These are phyloP conservation scores for Hydrozoanthus gracilis DNA, from an alignment of 92 coral and sea anemone genomes.

Conservation along the genomic window DNA sequence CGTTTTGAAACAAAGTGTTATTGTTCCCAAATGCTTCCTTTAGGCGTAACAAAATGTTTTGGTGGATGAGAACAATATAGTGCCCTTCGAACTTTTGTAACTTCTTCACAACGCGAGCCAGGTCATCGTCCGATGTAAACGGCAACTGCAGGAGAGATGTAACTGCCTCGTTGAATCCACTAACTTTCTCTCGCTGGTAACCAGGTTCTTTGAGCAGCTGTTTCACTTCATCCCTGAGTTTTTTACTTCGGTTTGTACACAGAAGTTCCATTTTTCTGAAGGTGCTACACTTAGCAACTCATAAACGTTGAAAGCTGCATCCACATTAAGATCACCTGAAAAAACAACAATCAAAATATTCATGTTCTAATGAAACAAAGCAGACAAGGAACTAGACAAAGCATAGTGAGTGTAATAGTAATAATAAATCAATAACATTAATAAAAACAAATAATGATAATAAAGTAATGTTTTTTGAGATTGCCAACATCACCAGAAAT, in stretches of 20 bases:
- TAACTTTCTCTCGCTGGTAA: neutral
- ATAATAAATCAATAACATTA: too few species aligned
- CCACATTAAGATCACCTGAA: too few species aligned
- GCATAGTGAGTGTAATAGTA: too few species aligned
- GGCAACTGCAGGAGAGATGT: neutral
- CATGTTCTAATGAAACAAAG: too few species aligned
- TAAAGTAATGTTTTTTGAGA: too few species aligned
- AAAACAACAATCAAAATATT: too few species aligned
- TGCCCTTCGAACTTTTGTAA: constrained; percentile 1
- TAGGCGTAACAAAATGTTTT: neutral
- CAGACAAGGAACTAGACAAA: too few species aligned
- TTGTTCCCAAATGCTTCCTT: neutral
- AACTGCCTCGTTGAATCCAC: constrained; percentile 1
- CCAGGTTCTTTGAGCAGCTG: constrained; percentile 2
- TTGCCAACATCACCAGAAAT: too few species aligned
- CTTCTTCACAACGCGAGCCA: neutral
- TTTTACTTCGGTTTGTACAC: neutral
- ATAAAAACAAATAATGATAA: too few species aligned
- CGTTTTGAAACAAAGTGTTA: neutral
- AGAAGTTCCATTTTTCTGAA: too few species aligned
- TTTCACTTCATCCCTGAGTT: neutral
- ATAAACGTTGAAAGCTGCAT: too few species aligned
- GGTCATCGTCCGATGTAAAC: constrained; percentile 1
- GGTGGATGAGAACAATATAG: neutral
- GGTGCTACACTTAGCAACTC: too few species aligned